Evolutionary conservation across 2,888 invertebrate genomes (phyloP).

Genomic region (Drosophila anomelani): DNA sequence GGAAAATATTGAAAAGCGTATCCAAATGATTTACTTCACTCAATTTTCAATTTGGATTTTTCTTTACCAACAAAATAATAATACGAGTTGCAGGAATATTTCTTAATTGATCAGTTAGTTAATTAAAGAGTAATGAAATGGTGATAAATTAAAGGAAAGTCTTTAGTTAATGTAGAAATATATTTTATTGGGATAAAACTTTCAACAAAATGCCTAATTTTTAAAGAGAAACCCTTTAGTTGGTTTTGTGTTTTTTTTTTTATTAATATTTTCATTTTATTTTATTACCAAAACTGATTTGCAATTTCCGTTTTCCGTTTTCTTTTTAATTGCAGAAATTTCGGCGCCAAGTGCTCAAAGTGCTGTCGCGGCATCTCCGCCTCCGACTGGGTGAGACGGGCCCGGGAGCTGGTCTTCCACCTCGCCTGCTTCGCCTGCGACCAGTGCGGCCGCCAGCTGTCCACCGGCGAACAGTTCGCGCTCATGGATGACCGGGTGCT

Average conservation of each 20-base stretch:
- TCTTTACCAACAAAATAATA: not conserved
- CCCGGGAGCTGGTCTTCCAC: slow-evolving; percentile 97
- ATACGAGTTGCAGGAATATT: not conserved
- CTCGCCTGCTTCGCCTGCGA: slow-evolving; percentile 99
- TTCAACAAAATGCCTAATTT: not conserved
- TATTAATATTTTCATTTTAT: not conserved
- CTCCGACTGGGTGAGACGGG: slow-evolving; percentile 98
- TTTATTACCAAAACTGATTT: slow-evolving; percentile 28
- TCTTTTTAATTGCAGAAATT: slow-evolving; percentile 89
- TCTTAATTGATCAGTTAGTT: not conserved
- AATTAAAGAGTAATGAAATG: not conserved
- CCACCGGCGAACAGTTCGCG: slow-evolving; percentile 98
- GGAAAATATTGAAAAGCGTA: slow-evolving; percentile 11
- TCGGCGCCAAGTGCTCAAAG: slow-evolving; percentile 98
- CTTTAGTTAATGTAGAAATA: not conserved
- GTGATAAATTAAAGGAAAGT: no score
- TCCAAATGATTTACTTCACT: slow-evolving; percentile 12
- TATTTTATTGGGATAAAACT: not conserved
- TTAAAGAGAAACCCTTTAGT: not conserved
- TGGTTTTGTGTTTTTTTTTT: not conserved
- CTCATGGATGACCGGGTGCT: slow-evolving; percentile 96
- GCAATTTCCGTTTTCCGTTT: slow-evolving; percentile 49
- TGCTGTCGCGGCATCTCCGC: slow-evolving; percentile 96
- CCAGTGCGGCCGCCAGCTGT: slow-evolving; percentile 95
- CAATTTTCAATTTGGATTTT: slow-evolving; percentile 1